These are phyloP conservation scores for Oligia fasciuncula DNA, from an alignment of 2,888 invertebrate genomes.

Conservation along the genomic window DNA sequence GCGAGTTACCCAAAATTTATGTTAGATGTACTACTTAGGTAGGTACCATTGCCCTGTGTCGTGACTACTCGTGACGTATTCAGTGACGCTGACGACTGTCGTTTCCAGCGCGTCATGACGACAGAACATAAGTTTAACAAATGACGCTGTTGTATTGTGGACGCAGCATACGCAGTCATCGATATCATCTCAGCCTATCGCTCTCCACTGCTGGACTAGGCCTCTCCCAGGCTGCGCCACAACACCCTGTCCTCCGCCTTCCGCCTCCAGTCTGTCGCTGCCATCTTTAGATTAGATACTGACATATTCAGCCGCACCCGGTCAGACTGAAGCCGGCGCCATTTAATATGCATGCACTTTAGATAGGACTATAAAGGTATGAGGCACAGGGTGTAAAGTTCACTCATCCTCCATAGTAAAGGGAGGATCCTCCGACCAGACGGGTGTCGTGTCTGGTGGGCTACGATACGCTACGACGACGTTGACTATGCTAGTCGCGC, in stretches of 20 bases:
- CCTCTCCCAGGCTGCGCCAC: neutral
- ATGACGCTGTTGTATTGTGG: neutral
- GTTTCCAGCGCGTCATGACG: neutral
- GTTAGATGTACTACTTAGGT: constrained; percentile 49
- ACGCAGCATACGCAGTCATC: neutral
- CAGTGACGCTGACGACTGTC: neutral
- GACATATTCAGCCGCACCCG: neutral
- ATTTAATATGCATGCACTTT: neutral
- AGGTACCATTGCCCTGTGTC: neutral
- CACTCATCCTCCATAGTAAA: neutral
- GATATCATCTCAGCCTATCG: neutral
- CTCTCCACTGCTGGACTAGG: neutral
- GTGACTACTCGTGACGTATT: constrained; percentile 6
- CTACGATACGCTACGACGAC: neutral
- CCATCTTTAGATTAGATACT: neutral
- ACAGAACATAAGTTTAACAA: neutral
- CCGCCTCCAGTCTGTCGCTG: neutral
- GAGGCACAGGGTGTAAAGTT: neutral
- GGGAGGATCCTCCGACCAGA: neutral
- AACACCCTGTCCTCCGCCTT: neutral
- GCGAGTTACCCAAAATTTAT: constrained; percentile 72
- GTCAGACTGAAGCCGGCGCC: neutral
- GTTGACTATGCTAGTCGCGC: neutral
- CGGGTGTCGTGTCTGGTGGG: neutral
- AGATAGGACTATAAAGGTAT: neutral